A percentile compares a stretch with the other conserved stretches of the same genome.
These are phyloP conservation scores for Cheilosia grossa DNA, from an alignment of 2,888 invertebrate genomes.

Conservation along the genomic window DNA sequence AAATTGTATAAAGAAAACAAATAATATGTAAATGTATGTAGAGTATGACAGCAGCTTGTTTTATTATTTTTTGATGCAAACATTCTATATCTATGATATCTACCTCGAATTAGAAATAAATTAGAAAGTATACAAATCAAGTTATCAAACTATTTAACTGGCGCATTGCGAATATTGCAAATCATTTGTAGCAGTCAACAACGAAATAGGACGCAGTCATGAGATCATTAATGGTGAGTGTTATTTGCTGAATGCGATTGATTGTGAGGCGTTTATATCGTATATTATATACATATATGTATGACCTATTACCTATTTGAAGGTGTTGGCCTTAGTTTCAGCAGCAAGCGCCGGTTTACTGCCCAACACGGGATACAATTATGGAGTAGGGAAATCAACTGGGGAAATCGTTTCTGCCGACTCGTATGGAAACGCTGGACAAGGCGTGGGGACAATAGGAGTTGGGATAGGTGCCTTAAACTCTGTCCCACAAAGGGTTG, in stretches of 20 bases:
- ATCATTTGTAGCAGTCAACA: conserved; percentile 43
- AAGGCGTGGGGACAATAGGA: conserved; percentile 42
- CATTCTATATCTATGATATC: no score
- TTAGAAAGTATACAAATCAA: not conserved
- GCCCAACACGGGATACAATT: conserved; percentile 3
- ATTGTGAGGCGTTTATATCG: not conserved
- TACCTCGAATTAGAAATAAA: not conserved
- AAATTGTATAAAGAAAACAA: no score
- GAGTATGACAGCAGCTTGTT: no score
- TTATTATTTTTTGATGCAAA: no score
- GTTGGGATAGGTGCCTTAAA: conserved; percentile 46
- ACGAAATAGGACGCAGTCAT: conserved; percentile 51
- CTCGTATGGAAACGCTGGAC: not conserved
- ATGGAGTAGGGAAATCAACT: conserved; percentile 8
- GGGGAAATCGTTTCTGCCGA: not conserved
- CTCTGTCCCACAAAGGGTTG: conserved; percentile 48
- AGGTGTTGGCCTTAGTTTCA: conserved; percentile 21
- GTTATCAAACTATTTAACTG: conserved; percentile 61
- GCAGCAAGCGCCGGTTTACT: conserved; percentile 7
- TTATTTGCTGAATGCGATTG: not conserved
- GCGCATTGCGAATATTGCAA: conserved; percentile 18
- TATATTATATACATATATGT: no score
- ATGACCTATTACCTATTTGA: not conserved
- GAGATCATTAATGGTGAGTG: conserved; percentile 65
- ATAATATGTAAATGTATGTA: no score